Percentiles rank a stretch among this genome's conserved stretches.
phyloP scores from a whole-genome alignment of 2,113 vertebrate genomes.

The Hippocampus mohnikei region DNA sequence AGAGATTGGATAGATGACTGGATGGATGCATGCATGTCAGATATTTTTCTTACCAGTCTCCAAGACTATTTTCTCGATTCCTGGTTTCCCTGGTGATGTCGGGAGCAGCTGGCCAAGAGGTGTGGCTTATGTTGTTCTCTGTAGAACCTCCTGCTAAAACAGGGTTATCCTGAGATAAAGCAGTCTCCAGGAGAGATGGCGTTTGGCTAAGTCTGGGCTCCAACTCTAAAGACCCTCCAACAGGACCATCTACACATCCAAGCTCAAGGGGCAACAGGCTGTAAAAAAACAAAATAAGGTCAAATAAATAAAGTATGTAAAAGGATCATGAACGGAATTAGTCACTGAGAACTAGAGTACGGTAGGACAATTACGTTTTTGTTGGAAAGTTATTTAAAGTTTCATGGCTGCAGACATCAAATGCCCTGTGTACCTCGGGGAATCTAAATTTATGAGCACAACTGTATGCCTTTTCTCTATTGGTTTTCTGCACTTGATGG shows the following conservation, averaged over 20 bases:
- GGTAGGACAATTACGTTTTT: too few relatives aligned
- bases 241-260: conserved; percentile 55
- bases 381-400: too few relatives aligned
- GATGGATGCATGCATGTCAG: background rate
- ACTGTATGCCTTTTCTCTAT: too few relatives aligned
- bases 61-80: conserved; percentile 77
- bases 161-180: conserved; percentile 81
- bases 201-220: conserved; percentile 80
- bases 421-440: too few relatives aligned
- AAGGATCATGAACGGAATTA: background rate
- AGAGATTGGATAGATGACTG: too few relatives aligned
- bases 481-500: too few relatives aligned
- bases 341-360: background rate
- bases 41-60: conserved; percentile 62
- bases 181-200: conserved; percentile 84
- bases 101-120: conserved; percentile 89
- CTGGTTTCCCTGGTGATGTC: conserved; percentile 96
- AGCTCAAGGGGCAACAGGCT: conserved; percentile 80
- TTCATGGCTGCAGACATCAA: too few relatives aligned
- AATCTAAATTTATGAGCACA: too few relatives aligned
- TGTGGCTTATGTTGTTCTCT: conserved; percentile 76
- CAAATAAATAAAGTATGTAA: background rate
- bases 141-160: conserved; percentile 62
- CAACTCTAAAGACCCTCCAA: conserved; percentile 69
- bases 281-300: conserved; percentile 8